These are phyloP conservation scores for Argyra leucocephala DNA, from an alignment of 2,888 invertebrate genomes.

Conservation along the genomic window DNA sequence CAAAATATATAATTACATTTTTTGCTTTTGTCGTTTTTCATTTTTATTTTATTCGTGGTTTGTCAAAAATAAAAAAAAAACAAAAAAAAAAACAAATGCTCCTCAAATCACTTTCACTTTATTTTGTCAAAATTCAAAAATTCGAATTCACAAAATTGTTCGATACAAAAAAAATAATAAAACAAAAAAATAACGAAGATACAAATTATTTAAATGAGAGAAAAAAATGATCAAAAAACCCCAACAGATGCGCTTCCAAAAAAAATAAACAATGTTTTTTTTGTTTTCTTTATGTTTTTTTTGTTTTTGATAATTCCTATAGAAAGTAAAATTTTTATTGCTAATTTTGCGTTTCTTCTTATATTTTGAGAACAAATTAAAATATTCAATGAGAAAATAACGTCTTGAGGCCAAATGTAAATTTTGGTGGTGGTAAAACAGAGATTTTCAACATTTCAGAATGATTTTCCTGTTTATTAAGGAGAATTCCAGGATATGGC, in stretches of 20 bases:
- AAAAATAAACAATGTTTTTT: background rate
- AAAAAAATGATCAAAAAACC: background rate
- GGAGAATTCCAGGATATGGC: too few species aligned
- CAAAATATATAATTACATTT: background rate
- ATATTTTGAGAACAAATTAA: background rate
- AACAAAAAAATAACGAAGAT: background rate
- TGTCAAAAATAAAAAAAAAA: background rate
- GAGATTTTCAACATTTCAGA: too few species aligned
- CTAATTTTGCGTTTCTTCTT: background rate
- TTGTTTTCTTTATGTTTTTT: background rate
- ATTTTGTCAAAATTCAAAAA: background rate
- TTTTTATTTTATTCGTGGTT: background rate
- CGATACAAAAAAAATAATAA: background rate
- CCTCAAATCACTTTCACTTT: background rate
- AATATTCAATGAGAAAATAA: background rate
- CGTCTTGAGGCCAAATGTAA: background rate
- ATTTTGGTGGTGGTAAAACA: too few species aligned
- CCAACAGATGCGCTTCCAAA: background rate
- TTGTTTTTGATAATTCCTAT: background rate
- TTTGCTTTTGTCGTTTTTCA: background rate
- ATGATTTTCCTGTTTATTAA: too few species aligned
- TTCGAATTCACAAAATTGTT: background rate
- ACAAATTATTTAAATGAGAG: background rate
- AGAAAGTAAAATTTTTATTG: background rate
- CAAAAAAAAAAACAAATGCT: background rate